phyloP scores from a whole-genome alignment of 2,888 invertebrate species.

The Ormyrus rosae region DNA sequence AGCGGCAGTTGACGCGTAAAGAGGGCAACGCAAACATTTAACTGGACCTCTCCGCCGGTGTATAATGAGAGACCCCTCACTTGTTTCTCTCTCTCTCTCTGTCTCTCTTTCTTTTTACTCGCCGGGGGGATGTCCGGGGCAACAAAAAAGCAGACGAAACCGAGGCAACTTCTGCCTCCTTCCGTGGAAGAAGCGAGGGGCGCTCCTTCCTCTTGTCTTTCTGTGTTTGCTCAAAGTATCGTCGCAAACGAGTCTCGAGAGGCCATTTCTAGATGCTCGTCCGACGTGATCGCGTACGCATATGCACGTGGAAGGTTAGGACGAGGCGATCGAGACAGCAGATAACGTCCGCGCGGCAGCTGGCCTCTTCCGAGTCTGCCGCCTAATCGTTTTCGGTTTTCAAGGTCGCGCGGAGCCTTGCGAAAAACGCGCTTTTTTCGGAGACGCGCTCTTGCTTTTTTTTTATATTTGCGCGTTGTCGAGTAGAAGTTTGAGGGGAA shows the following conservation, averaged over 20 bases:
- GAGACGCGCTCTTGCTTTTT: too few species aligned
- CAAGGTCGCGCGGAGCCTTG: constrained; percentile 44
- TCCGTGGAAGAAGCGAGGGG: neutral
- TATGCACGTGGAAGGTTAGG: neutral
- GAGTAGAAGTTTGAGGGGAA: too few species aligned
- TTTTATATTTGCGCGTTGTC: too few species aligned
- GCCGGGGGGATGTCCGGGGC: neutral
- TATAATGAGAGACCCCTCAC: constrained; percentile 16
- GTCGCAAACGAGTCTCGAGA: constrained; percentile 17
- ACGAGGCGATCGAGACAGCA: constrained; percentile 34
- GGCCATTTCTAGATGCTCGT: neutral
- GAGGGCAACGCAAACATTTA: constrained; percentile 56
- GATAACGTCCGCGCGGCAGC: constrained; percentile 37
- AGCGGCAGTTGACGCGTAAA: constrained; percentile 58
- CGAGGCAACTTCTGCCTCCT: neutral
- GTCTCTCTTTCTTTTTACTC: constrained; percentile 34
- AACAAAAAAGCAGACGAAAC: neutral
- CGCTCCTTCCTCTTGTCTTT: neutral
- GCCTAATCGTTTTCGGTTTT: constrained; percentile 58
- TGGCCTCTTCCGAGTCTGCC: constrained; percentile 11
- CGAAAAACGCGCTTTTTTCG: too few species aligned
- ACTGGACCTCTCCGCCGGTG: constrained; percentile 29
- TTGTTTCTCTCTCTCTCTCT: constrained; percentile 23
- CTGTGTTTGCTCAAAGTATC: constrained; percentile 34
- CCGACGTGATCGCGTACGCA: neutral